phyloP scores from a whole-genome alignment of 1,140 invertebrate species.

The Lepidurus arcticus region DNA sequence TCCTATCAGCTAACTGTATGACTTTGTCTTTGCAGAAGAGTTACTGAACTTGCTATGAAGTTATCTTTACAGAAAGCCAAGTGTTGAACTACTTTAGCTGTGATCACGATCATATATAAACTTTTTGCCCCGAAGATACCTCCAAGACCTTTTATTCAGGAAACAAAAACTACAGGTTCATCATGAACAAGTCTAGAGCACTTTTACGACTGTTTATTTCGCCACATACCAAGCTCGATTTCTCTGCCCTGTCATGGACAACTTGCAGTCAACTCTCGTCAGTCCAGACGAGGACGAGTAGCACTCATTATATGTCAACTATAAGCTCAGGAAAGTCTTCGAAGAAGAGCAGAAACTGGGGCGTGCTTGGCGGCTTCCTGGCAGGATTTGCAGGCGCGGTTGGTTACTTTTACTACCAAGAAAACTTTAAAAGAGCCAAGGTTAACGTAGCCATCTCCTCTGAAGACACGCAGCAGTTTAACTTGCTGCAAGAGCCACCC shows the following conservation, averaged over 20 bases:
- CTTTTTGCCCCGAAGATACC: too few relatives aligned
- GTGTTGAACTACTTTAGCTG: too few relatives aligned
- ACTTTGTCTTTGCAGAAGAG: too few relatives aligned
- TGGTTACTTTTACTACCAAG: constrained; percentile 48
- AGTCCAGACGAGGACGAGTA: neutral
- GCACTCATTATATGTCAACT: neutral
- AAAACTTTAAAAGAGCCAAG: constrained; percentile 42
- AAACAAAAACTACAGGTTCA: neutral
- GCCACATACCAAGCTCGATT: neutral
- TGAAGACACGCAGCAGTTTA: constrained; percentile 44
- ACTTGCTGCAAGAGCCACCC: constrained; percentile 50
- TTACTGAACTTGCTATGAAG: too few relatives aligned
- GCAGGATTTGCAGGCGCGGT: constrained; percentile 34
- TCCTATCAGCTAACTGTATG: too few relatives aligned
- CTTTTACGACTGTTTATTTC: neutral
- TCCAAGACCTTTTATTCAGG: neutral
- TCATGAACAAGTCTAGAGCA: neutral
- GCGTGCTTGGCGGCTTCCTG: constrained; percentile 23
- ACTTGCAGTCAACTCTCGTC: neutral
- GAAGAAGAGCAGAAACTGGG: constrained; percentile 15
- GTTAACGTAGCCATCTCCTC: constrained; percentile 48
- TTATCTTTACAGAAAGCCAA: too few relatives aligned
- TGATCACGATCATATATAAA: too few relatives aligned
- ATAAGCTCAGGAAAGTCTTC: neutral
- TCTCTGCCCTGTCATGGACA: neutral